A percentile compares a stretch with the other conserved stretches of the same genome.
These are phyloP conservation scores for Microctonus hyperodae DNA, from an alignment of 2,888 invertebrate species.

Conservation along the genomic window DNA sequence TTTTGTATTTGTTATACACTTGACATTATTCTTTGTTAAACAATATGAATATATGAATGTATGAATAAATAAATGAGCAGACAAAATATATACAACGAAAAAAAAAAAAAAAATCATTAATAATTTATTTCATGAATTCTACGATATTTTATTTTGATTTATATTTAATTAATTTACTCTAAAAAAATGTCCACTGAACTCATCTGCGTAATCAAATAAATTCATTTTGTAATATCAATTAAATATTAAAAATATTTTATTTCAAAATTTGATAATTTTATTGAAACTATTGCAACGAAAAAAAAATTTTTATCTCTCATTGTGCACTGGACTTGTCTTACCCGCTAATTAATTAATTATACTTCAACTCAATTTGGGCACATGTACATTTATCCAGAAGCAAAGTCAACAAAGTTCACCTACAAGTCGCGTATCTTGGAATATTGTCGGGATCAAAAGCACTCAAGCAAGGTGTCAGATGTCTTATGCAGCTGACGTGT, in stretches of 20 bases:
- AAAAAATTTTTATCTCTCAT: constrained; percentile 20
- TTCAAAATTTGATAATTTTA: too few relatives aligned
- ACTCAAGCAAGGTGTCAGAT: constrained; percentile 60
- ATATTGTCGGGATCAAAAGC: constrained; percentile 54
- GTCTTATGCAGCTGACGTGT: constrained; percentile 56
- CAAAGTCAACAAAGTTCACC: constrained; percentile 57
- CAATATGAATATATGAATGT: background rate
- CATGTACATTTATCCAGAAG: constrained; percentile 41
- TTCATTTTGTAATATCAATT: background rate
- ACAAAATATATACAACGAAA: too few relatives aligned
- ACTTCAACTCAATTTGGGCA: constrained; percentile 46
- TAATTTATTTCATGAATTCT: too few relatives aligned
- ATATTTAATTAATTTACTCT: too few relatives aligned
- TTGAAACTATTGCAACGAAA: too few relatives aligned
- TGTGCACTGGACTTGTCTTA: constrained; percentile 54
- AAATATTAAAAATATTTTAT: background rate
- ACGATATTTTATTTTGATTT: too few relatives aligned
- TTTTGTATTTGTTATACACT: background rate
- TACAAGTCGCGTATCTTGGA: constrained; percentile 61
- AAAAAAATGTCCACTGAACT: too few relatives aligned
- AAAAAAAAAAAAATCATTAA: too few relatives aligned
- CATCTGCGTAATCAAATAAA: background rate
- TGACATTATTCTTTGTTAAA: background rate
- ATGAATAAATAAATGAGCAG: background rate
- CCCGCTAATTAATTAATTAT: constrained; percentile 63